A percentile compares a stretch with the other conserved stretches of the same genome.
phyloP scores from a whole-genome alignment of 2,888 invertebrate genomes.

The Tachystola acroxantha region DNA sequence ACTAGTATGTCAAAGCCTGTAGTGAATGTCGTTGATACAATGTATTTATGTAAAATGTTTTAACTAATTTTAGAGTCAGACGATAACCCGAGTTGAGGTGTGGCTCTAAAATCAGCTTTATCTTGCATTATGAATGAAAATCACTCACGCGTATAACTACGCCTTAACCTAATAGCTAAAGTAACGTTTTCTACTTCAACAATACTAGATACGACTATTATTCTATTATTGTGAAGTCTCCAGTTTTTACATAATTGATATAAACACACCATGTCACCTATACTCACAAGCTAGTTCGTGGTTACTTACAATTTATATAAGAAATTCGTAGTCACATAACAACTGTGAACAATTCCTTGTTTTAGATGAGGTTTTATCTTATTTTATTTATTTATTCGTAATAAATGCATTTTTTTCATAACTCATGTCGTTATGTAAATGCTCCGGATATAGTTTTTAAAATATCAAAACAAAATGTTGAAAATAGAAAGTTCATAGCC shows the following conservation, averaged over 20 bases:
- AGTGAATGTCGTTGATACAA: neutral
- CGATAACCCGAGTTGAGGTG: neutral
- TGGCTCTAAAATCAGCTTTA: neutral
- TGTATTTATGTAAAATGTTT: neutral
- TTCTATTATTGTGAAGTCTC: constrained; percentile 52
- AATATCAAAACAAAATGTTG: no score
- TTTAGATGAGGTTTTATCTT: constrained; percentile 37
- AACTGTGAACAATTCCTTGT: constrained; percentile 70
- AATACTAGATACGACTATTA: constrained; percentile 44
- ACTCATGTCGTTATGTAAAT: constrained; percentile 21
- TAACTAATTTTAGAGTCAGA: neutral
- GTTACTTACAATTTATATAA: constrained; percentile 36
- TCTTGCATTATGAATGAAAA: constrained; percentile 2
- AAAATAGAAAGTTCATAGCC: constrained; percentile 6
- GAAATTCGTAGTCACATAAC: constrained; percentile 61
- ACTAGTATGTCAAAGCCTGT: neutral
- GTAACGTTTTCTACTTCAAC: constrained; percentile 61
- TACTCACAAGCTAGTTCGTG: constrained; percentile 38
- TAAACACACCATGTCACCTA: constrained; percentile 20
- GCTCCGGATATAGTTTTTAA: constrained; percentile 9
- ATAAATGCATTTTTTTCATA: constrained; percentile 38
- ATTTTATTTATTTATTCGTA: constrained; percentile 29
- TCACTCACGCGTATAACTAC: constrained; percentile 16
- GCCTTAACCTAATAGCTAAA: constrained; percentile 51
- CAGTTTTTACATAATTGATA: constrained; percentile 54